Conservation (phyloP, 2,113 vertebrate genomes). For the Myanophis thanlyinensis region DNA sequence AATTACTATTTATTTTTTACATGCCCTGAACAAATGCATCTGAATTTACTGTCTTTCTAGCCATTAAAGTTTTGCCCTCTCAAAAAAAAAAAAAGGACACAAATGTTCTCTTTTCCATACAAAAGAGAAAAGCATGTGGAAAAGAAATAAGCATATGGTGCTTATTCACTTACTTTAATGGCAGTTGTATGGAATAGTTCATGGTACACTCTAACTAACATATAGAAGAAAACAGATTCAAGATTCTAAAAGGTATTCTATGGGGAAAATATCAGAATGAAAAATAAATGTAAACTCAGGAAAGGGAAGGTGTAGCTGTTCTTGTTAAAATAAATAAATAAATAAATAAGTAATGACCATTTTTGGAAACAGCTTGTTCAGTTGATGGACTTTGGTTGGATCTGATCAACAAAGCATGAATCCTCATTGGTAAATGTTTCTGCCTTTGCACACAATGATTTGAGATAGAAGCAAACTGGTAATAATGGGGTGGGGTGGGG, state of each 20-base stretch:
- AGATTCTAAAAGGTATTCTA: background rate
- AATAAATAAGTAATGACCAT: background rate
- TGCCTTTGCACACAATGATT: background rate
- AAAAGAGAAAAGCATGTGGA: background rate
- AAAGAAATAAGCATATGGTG: background rate
- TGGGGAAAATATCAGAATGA: background rate
- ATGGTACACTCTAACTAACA: background rate
- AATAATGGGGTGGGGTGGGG: background rate
- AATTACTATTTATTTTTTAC: conserved; percentile 82
- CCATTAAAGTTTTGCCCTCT: conserved; percentile 74
- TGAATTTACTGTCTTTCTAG: conserved; percentile 70
- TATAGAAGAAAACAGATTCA: background rate
- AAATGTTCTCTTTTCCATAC: background rate
- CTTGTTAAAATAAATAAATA: background rate
- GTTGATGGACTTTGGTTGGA: background rate
- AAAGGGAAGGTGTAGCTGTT: background rate
- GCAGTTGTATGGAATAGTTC: background rate
- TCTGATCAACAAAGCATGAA: background rate
- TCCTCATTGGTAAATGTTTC: background rate
- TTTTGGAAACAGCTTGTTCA: background rate
- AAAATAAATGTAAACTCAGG: background rate
- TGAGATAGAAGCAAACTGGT: background rate
- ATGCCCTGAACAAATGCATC: conserved; percentile 69
- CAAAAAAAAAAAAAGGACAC: too few species aligned
- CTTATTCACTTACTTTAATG: background rate